These are phyloP conservation scores for Bugula neritina DNA, from an alignment of 2,888 invertebrate genomes.

Conservation along the genomic window DNA sequence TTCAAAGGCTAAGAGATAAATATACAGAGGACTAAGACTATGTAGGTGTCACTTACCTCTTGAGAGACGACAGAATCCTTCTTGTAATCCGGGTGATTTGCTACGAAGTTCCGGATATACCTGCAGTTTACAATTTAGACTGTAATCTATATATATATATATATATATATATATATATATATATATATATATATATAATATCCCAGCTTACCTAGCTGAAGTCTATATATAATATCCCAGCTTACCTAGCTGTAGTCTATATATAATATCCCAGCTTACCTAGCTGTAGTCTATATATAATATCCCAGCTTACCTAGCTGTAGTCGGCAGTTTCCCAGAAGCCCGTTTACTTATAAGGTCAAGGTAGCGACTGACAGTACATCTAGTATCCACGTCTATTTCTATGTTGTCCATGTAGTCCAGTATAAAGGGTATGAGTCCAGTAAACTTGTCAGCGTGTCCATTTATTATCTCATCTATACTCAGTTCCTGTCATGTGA, in stretches of 20 bases:
- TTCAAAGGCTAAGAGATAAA: background rate
- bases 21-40: too few species aligned
- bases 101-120: constrained; percentile 84
- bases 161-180: background rate
- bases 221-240: background rate
- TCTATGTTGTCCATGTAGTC: constrained; percentile 91
- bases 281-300: background rate
- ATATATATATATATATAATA: background rate
- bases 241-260: constrained; percentile 14
- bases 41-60: constrained; percentile 49
- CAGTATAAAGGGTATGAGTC: constrained; percentile 85
- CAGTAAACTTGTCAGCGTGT: constrained; percentile 70
- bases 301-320: constrained; percentile 6
- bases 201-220: background rate
- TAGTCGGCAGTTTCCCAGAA: constrained; percentile 43
- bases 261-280: background rate
- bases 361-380: constrained; percentile 92
- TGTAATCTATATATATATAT: background rate
- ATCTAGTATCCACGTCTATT: constrained; percentile 95
- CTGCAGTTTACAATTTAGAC: constrained; percentile 48
- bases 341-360: constrained; percentile 70
- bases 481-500: constrained; percentile 59
- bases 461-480: constrained; percentile 95
- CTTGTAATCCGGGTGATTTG: constrained; percentile 79
- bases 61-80: constrained; percentile 77